Evolutionary conservation across 2,888 invertebrate species (phyloP).

Genomic region (Acanthosepion pharaonis): DNA sequence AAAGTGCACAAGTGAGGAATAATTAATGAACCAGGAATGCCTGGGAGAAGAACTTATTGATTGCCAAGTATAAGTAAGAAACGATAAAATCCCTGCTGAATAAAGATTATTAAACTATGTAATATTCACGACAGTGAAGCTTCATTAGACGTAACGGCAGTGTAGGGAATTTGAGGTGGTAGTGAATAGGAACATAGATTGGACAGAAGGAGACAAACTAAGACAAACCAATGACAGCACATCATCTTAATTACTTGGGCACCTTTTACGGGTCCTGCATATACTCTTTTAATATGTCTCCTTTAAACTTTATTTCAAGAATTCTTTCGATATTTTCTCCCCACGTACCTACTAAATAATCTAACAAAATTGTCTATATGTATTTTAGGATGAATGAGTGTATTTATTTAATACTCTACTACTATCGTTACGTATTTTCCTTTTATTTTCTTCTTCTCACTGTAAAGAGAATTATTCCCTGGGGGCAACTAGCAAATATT

Average conservation of each 20-base stretch:
- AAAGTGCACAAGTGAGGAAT: not conserved
- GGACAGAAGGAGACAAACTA: not conserved
- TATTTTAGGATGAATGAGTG: too few species aligned
- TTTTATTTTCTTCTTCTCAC: not conserved
- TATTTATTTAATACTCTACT: not conserved
- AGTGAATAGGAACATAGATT: not conserved
- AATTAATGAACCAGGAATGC: slow-evolving; percentile 33
- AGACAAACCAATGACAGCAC: not conserved
- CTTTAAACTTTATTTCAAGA: not conserved
- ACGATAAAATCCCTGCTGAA: slow-evolving; percentile 20
- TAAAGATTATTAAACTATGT: slow-evolving; percentile 23
- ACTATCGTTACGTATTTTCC: not conserved
- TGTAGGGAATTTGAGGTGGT: not conserved
- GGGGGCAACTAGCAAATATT: not conserved
- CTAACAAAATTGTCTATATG: not conserved
- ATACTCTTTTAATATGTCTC: not conserved
- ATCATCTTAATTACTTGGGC: not conserved
- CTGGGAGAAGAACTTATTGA: slow-evolving; percentile 21
- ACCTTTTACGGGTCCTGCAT: not conserved
- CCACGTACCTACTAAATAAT: not conserved
- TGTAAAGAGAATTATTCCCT: not conserved
- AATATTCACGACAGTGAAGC: not conserved
- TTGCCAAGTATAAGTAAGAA: slow-evolving; percentile 22
- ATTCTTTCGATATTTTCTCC: not conserved
- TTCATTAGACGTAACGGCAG: not conserved